Percentiles rank a stretch among this genome's conserved stretches.
Evolutionary conservation across 2,888 invertebrate species (phyloP).

Genomic region (Mesochorus sp.): DNA sequence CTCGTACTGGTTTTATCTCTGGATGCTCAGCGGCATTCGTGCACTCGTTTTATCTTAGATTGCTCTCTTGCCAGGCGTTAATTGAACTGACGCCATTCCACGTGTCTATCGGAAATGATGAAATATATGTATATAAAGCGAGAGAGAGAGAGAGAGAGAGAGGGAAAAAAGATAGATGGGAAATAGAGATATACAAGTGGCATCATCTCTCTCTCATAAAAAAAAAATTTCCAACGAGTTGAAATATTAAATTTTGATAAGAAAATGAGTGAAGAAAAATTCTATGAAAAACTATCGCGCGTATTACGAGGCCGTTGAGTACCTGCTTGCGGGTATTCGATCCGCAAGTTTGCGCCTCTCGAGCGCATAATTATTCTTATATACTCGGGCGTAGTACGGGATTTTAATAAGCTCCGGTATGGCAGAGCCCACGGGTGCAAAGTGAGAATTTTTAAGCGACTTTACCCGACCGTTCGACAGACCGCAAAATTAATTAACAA

Average conservation of each 20-base stretch:
- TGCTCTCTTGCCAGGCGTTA: constrained; percentile 61
- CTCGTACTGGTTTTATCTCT: constrained; percentile 49
- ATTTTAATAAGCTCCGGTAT: constrained; percentile 36
- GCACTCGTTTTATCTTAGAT: constrained; percentile 62
- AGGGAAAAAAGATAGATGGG: not conserved
- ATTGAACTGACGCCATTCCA: constrained; percentile 64
- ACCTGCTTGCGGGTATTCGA: not conserved
- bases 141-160: constrained; percentile 17
- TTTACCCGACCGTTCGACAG: constrained; percentile 11
- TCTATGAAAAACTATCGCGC: not conserved
- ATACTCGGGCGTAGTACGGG: constrained; percentile 11
- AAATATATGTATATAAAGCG: no score
- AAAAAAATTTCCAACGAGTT: not conserved
- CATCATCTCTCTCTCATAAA: not conserved
- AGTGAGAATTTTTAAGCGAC: constrained; percentile 42
- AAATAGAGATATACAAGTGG: not conserved
- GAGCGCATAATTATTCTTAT: constrained; percentile 24
- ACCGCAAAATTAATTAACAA: constrained; percentile 57
- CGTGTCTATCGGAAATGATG: constrained; percentile 12
- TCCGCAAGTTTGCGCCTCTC: constrained; percentile 4
- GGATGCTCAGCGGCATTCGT: constrained; percentile 16
- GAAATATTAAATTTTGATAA: not conserved
- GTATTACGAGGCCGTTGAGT: not conserved
- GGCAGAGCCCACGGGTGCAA: not conserved
- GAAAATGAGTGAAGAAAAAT: not conserved